Base-by-base conservation (phyloP, 1,140 invertebrate genomes). In the Dendrolimus punctatus region DNA sequence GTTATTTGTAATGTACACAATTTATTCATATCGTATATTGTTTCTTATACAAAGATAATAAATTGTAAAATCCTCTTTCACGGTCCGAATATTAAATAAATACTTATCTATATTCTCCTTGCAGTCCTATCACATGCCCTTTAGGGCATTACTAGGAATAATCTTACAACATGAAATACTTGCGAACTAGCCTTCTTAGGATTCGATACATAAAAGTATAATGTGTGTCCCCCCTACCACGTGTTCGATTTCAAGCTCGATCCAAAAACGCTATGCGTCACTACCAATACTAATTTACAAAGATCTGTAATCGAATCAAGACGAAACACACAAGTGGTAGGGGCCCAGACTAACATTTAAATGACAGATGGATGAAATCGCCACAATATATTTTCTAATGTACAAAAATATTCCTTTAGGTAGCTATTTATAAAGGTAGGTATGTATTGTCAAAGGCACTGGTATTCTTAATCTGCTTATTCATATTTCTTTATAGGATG, bases 31-130 rank as follows among this genome's bases (percentile, higher is more conserved):
- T 85, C 82, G 79, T 81, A 85, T 82, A 80, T 71, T 66, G 67
- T 81, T 74, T 85, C 76, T 84, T 86, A 86, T 84, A 86, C 80
- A 86, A 86, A 84, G 80, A 77, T 83, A 81, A 86, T 86, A 86
- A 86, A 84, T 83, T 86, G 83, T 86, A 86, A 84, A 84, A 82
- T 84, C 76, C 76, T 80, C 74, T 76, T 76, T 81, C 71, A 64
- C 78, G 79, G 75, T 81, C 80, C 77, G 73, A 83, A 82, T 76
- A 73, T 71, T 73, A 84, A 86, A 86, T 86, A 86, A 86, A 86
- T 86, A 86, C 75, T 83, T 84, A 84, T 63, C 67, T 68, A 56
- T 52, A 71, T 74, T 68, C 71, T 76, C 71, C 68, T 61, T 58
- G 80, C 72, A 82, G 75, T 83, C 71, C 73, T 80, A 83, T 82